Evolutionary conservation across 1,140 invertebrate species (phyloP).

Genomic region (Eumaeus atala): DNA sequence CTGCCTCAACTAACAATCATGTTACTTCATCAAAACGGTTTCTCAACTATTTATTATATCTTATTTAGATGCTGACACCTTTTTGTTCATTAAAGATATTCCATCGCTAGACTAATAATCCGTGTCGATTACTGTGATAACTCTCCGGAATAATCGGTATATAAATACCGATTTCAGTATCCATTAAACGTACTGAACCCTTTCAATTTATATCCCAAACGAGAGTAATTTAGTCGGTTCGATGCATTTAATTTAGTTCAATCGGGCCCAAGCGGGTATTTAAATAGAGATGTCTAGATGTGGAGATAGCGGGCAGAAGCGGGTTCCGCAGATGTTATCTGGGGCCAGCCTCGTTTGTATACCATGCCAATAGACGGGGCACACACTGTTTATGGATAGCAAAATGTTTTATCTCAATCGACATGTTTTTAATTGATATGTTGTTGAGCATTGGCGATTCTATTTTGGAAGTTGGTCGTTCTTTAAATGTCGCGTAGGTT

Average conservation of each 20-base stretch:
- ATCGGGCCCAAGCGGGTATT: slow-evolving; percentile 43
- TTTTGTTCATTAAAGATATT: too few relatives aligned
- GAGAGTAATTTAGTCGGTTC: slow-evolving; percentile 37
- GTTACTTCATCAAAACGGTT: too few relatives aligned
- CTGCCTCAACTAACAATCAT: too few relatives aligned
- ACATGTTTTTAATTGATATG: slow-evolving; percentile 10
- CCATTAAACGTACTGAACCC: slow-evolving; percentile 8
- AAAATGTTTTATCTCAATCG: slow-evolving; percentile 9
- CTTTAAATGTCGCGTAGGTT: too few relatives aligned
- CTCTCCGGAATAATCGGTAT: too few relatives aligned
- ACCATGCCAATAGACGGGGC: slow-evolving; percentile 14
- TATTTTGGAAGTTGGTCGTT: neutral
- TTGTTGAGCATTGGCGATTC: slow-evolving; percentile 3
- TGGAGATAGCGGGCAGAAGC: slow-evolving; percentile 40
- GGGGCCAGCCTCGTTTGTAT: slow-evolving; percentile 39
- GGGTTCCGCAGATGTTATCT: slow-evolving; percentile 45
- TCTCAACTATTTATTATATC: too few relatives aligned
- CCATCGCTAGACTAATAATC: too few relatives aligned
- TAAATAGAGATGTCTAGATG: slow-evolving; percentile 63
- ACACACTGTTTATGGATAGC: slow-evolving; percentile 3
- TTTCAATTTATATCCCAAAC: slow-evolving; percentile 35
- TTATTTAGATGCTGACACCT: too few relatives aligned
- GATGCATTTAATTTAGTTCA: slow-evolving; percentile 53
- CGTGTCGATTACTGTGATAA: too few relatives aligned
- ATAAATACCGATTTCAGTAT: too few relatives aligned